Evolutionary conservation across 2,113 vertebrate species (phyloP).

Genomic region (Paraplagusia blochii): DNA sequence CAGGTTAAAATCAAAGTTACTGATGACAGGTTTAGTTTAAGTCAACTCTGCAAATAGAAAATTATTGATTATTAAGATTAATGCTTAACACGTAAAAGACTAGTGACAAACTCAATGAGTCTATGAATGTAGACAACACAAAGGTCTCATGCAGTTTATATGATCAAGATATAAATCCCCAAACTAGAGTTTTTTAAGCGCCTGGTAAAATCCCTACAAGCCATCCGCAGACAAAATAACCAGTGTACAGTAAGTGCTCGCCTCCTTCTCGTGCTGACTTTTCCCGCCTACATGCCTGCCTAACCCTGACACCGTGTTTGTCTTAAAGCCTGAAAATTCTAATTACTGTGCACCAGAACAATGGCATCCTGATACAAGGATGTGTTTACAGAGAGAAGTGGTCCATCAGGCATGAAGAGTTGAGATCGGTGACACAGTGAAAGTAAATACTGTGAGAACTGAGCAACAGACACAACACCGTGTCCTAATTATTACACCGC

Average conservation of each 20-base stretch:
- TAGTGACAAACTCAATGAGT: too few species aligned
- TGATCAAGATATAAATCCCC: background rate
- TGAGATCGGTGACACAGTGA: constrained; percentile 18
- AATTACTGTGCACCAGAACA: constrained; percentile 60
- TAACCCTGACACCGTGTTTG: constrained; percentile 32
- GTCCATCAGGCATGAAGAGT: constrained; percentile 29
- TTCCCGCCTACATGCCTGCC: constrained; percentile 40
- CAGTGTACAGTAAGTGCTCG: constrained; percentile 31
- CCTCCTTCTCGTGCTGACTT: constrained; percentile 21
- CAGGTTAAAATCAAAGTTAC: too few species aligned
- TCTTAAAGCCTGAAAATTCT: constrained; percentile 53
- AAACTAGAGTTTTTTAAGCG: constrained; percentile 21
- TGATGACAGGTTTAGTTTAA: too few species aligned
- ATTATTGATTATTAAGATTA: too few species aligned
- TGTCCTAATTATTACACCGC: background rate
- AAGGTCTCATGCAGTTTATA: too few species aligned
- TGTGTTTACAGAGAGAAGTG: constrained; percentile 30
- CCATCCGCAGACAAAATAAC: constrained; percentile 57
- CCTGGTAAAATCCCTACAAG: constrained; percentile 38
- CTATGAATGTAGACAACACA: too few species aligned
- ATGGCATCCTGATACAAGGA: constrained; percentile 39
- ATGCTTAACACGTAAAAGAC: too few species aligned
- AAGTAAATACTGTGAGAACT: constrained; percentile 9
- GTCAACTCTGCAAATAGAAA: too few species aligned
- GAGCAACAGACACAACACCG: constrained; percentile 20